Percentiles rank a stretch among this genome's conserved stretches.
Conservation (phyloP, 2,888 invertebrate species). For the Mycogona germanica region DNA sequence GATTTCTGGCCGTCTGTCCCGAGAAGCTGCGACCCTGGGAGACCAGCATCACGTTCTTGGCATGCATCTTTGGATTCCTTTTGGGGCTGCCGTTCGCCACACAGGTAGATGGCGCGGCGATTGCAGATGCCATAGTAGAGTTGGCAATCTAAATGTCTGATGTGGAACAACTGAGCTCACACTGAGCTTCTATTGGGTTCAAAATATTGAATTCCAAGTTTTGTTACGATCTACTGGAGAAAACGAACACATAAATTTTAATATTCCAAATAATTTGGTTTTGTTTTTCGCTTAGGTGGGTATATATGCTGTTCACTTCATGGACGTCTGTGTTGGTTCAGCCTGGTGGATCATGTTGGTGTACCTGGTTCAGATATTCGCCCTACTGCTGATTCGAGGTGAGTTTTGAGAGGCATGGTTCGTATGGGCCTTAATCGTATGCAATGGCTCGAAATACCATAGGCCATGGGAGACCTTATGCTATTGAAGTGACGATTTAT, state of each 20-base stretch:
- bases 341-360: slow-evolving; percentile 76
- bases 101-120: too few relatives aligned
- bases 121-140: too few relatives aligned
- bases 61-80: slow-evolving; percentile 63
- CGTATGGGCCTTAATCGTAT: neutral
- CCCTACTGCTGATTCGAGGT: slow-evolving; percentile 25
- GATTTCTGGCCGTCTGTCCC: slow-evolving; percentile 65
- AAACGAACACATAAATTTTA: too few relatives aligned
- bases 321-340: slow-evolving; percentile 72
- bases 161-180: too few relatives aligned
- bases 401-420: neutral
- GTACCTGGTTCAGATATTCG: slow-evolving; percentile 44
- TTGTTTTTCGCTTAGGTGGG: slow-evolving; percentile 46
- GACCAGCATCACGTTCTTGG: slow-evolving; percentile 67
- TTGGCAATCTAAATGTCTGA: too few relatives aligned
- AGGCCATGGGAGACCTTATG: too few relatives aligned
- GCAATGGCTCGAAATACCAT: too few relatives aligned
- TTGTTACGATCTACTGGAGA: neutral
- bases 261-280: too few relatives aligned
- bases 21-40: slow-evolving; percentile 60
- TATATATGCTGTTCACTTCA: slow-evolving; percentile 64
- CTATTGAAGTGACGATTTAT: neutral
- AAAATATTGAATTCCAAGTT: neutral
- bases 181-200: too few relatives aligned
- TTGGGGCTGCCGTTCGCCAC: slow-evolving; percentile 76